Evolutionary conservation across 2,113 vertebrate genomes (phyloP).

Genomic region (Phyllostomus hastatus): DNA sequence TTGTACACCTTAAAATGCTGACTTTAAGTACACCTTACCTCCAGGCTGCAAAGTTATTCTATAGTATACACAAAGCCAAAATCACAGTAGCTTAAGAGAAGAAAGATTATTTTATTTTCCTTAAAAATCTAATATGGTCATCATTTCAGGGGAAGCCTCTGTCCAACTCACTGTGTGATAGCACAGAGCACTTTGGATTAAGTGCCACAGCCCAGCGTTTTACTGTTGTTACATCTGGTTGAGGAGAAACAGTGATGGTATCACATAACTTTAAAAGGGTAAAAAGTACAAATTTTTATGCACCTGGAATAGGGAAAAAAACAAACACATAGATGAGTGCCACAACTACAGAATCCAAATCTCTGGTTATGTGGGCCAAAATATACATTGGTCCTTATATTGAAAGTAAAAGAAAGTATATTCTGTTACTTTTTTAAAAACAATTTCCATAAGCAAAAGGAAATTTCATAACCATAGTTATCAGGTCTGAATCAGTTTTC

Average conservation of each 20-base stretch:
- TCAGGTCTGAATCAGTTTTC: neutral
- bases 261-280: neutral
- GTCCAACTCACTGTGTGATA: neutral
- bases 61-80: neutral
- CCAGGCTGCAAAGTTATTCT: neutral
- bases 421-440: neutral
- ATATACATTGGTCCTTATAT: neutral
- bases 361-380: fast-evolving
- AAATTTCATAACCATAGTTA: neutral
- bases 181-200: neutral
- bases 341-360: neutral
- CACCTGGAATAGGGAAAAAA: neutral
- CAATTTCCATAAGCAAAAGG: neutral
- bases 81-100: neutral
- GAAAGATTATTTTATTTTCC: neutral
- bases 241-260: neutral
- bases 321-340: neutral
- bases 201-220: neutral
- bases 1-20: neutral
- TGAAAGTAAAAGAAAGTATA: too few relatives aligned
- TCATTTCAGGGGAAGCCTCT: fast-evolving
- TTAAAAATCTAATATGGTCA: neutral
- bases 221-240: neutral
- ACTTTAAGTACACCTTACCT: neutral
- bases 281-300: neutral